Evolutionary conservation across 2,113 vertebrate genomes (phyloP), one percentile per base, ranked within the genome.

Genomic region (Cepphus grylle): DNA sequence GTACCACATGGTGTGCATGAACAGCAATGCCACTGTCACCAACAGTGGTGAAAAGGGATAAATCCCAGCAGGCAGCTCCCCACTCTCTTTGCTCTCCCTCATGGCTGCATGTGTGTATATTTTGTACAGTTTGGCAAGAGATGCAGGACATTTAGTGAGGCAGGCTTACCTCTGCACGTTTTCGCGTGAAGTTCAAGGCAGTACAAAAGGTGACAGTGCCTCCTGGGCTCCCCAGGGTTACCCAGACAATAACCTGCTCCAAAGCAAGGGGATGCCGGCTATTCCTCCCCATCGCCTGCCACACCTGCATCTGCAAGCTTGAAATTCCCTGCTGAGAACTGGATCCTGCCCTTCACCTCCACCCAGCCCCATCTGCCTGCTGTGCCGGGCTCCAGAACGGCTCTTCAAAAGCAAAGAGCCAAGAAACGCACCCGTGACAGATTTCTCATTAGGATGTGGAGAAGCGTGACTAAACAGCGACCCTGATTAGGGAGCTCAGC

Each of bases 341-440:
- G 2, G 74, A 45, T 62, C 61, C 61, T 53, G 59, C 77, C 53
- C 26, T 71, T 55, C n/a, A 63, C 42, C 56, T 90, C 56, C 38
- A 53, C 11, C 38, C 76, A 61, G 63, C 72, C 53, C 72, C n/a
- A 61, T 55, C 25, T 52, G 72, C 78, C 70, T 47, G 58, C 61
- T 18, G 70, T 22, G 61, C 47, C 5, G 11, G 73, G 89, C 77
- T 84, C 62, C 2, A 0, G 12, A 59, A 59, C 1, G 6, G 77
- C 85, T 93, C 92, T 81, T 81, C 77, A 76, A 86, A 94, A 92
- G 78, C 69, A 8, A 59, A 88, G 38, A 93, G 73, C 92, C 81
- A 88, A 71, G 74, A 76, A 82, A 85, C 27, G 66, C 74, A 77
- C 21, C 73, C 47, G 15, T 74, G 84, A 74, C 52, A 74, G 73